Conservation (phyloP, 2,888 invertebrate species). For the Microctonus hyperodae region DNA sequence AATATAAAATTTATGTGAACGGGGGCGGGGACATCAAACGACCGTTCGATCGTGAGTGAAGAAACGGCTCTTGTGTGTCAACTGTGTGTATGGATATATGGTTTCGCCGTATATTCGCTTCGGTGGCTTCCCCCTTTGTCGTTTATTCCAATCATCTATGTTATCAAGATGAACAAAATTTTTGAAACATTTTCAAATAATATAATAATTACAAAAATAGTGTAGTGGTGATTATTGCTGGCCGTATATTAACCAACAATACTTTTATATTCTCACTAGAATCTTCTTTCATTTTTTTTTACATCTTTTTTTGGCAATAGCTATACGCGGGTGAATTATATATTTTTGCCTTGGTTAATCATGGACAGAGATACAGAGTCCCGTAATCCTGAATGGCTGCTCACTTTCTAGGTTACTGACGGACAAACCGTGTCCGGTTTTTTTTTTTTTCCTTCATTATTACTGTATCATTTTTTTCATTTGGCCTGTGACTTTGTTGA, state of each 20-base stretch:
- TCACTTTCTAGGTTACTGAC: conserved; percentile 60
- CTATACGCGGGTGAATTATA: conserved; percentile 17
- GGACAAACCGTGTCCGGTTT: conserved; percentile 43
- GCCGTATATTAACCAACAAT: neutral
- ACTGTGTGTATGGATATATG: conserved; percentile 25
- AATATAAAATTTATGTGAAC: conserved; percentile 7
- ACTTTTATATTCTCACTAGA: neutral
- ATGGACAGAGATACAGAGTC: conserved; percentile 39
- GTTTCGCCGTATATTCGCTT: conserved; percentile 24
- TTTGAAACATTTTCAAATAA: neutral
- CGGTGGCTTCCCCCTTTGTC: conserved; percentile 19
- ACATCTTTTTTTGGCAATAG: neutral
- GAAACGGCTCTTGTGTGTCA: conserved; percentile 35
- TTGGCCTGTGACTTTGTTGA: neutral
- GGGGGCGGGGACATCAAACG: conserved; percentile 37
- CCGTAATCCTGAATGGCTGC: conserved; percentile 56
- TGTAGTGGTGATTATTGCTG: neutral
- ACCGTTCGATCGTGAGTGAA: conserved; percentile 44
- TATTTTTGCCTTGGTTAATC: conserved; percentile 14
- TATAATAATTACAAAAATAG: neutral
- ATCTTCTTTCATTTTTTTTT: neutral
- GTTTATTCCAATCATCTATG: conserved; percentile 11
- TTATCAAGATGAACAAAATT: neutral
- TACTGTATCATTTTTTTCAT: neutral
- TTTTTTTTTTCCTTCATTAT: conserved; percentile 13